Evolutionary conservation across 2,888 invertebrate genomes (phyloP), one percentile per base, ranked within the genome.

Genomic region (Andrena haemorrhoa): DNA sequence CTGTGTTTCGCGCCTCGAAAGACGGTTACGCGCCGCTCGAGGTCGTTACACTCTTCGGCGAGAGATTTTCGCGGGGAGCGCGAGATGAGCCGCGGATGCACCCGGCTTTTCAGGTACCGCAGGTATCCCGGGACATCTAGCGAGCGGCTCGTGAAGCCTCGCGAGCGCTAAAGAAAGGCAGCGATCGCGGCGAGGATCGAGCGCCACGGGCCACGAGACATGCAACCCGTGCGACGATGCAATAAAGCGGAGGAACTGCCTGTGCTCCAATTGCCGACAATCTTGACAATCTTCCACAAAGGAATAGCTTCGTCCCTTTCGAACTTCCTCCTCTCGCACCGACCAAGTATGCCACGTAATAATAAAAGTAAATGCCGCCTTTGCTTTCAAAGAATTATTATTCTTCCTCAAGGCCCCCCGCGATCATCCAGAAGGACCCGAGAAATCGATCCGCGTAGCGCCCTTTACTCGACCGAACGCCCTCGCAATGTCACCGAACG

Each of bases 111-210:
- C 70, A n/a, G 77, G 70, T 71, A 61, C 78, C 23, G 16, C 71
- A 61, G 53, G 79, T 79, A 70, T 41, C 23, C 47, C 78, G 53
- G 78, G 79, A 78, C 79, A 80, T 80, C 79, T 80, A 80, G 79
- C 79, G 79, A 78, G 61, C 61, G 16, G 49, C 23, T 23, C 3
- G 53, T 53, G 79, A 80, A 80, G 5, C 71, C 60, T 61, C 12
- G 41, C 26, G 12, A n/a, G 23, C 26, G 8, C 31, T 26, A 41
- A 53, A 66, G 78, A 71, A 49, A 35, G 31, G 20, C 56, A 65
- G 16, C 5, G 23, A 10, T 60, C 47, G 56, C 10, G 29, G 20
- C 47, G 23, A 71, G 31, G 33, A 16, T 16, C 58, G 29, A 29
- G 26, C 58, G 58, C 58, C 58, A 16, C 23, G 41, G 41, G 41